A percentile compares a stretch with the other conserved stretches of the same genome.
Conservation (phyloP, 2,797 vertebrate species). For the Dendrocincla fuliginosa region DNA sequence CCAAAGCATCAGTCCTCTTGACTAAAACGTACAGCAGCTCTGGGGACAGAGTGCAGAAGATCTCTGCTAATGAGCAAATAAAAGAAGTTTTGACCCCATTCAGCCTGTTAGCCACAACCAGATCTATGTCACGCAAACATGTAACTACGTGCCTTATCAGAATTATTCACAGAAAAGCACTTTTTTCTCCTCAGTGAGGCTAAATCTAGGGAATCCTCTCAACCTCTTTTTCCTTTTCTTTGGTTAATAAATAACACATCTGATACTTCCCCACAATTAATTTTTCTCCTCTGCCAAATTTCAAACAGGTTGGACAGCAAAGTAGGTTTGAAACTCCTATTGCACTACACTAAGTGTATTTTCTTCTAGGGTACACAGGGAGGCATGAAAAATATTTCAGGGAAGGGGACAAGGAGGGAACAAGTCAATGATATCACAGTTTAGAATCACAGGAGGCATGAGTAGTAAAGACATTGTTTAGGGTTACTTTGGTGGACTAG, state of each 20-base stretch:
- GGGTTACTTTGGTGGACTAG: neutral
- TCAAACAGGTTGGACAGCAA: neutral
- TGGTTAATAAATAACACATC: neutral
- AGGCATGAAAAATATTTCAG: neutral
- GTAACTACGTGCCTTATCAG: neutral
- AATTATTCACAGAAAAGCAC: neutral
- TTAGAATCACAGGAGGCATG: neutral
- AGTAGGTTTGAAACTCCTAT: neutral
- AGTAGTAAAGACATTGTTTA: neutral
- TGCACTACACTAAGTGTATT: neutral
- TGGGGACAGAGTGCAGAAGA: neutral
- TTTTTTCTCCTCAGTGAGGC: neutral
- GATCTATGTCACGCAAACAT: accelerated
- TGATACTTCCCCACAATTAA: neutral
- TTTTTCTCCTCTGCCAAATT: neutral
- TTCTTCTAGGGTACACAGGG: neutral
- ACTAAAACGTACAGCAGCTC: neutral
- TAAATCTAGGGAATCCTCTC: neutral
- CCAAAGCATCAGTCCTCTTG: neutral
- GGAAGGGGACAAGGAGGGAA: neutral
- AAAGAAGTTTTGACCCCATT: neutral
- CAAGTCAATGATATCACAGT: neutral
- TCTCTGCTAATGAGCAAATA: neutral
- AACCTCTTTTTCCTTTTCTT: neutral
- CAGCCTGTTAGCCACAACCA: neutral